Percentiles rank a stretch among this genome's conserved stretches.
phyloP scores from a whole-genome alignment of 1,140 invertebrate species.

The Bombus sylvicola region DNA sequence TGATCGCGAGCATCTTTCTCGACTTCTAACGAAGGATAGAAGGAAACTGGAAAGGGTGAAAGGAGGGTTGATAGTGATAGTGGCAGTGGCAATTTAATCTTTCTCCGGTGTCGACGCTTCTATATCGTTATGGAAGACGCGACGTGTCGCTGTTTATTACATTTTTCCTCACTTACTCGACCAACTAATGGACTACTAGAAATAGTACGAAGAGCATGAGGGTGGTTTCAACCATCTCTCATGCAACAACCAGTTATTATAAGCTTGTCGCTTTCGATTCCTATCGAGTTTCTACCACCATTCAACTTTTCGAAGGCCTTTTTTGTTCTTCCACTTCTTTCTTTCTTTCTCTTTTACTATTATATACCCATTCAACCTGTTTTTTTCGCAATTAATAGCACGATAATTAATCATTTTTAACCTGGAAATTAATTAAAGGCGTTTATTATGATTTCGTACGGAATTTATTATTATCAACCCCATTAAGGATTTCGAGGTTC shows the following conservation, averaged over 20 bases:
- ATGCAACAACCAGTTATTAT: neutral
- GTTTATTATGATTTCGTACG: too few species aligned
- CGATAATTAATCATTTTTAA: too few species aligned
- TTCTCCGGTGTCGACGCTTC: slow-evolving; percentile 63
- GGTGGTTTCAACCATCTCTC: slow-evolving; percentile 28
- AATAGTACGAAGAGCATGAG: slow-evolving; percentile 68
- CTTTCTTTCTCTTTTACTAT: neutral
- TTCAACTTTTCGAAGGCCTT: neutral
- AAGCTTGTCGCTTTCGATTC: neutral
- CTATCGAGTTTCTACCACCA: neutral
- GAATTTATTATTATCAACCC: too few species aligned
- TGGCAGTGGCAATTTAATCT: slow-evolving; percentile 70
- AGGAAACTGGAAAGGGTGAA: neutral
- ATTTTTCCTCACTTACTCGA: slow-evolving; percentile 73
- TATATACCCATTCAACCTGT: neutral
- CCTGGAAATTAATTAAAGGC: too few species aligned
- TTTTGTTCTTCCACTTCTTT: neutral
- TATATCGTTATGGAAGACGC: slow-evolving; percentile 59
- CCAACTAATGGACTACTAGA: slow-evolving; percentile 71
- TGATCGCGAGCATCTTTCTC: neutral
- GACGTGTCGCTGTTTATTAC: slow-evolving; percentile 77
- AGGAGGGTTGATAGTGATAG: slow-evolving; percentile 13
- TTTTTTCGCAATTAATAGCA: too few species aligned
- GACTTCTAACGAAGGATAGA: slow-evolving; percentile 11
- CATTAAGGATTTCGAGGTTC: too few species aligned